Base-by-base conservation (phyloP, 2,797 vertebrate genomes). In the Melopsittacus undulatus region DNA sequence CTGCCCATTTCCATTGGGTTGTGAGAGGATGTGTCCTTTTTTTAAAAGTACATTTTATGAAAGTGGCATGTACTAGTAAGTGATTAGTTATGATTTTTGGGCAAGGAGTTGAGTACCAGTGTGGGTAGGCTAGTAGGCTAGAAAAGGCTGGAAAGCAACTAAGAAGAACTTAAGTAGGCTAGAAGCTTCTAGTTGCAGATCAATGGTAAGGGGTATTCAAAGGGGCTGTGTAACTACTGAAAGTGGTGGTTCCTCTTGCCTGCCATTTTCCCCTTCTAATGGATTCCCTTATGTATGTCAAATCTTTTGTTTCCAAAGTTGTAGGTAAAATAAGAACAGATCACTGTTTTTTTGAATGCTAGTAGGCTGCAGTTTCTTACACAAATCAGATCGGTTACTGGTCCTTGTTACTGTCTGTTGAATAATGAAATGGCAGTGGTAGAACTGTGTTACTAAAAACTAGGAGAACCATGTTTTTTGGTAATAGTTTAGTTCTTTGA, bases 291-390 rank as follows among this genome's bases (percentile, higher is more conserved):
- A 6, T 12, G 9, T 34, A 4, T 69, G 32, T 13, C 5, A 36
- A 13, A 13, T 32, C 3, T 40, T 17, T 52, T 30, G 9, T 78
- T 75, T 70, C 48, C 63, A 19, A 64, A 36, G 30, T 34, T 30
- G 5, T 27, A 29, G 29, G 7, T 56, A 54, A 85, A 17, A 13
- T 36, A 38, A 32, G 20, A 64, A 38, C 5, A 51, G 7, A 10
- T 54, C 0, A 1, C 15, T 45, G 13, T 0, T 1, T 61, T 61
- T 45, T 61, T 27, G 11, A 2, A 5, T 74, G 10, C 75, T 46
- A 20, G 26, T 27, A 54, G 29, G 24, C 24, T 54, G n/a, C 26
- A 22, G 0, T 27, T 70, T 66, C 5, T 70, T 2, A 1, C 4
- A 10, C 12, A 38, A 23, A 8, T 48, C 5, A 4, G 7, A 2